Evolutionary conservation across 2,113 vertebrate species (phyloP), one percentile per base, ranked within the genome.

Genomic region (Pandion haliaetus): DNA sequence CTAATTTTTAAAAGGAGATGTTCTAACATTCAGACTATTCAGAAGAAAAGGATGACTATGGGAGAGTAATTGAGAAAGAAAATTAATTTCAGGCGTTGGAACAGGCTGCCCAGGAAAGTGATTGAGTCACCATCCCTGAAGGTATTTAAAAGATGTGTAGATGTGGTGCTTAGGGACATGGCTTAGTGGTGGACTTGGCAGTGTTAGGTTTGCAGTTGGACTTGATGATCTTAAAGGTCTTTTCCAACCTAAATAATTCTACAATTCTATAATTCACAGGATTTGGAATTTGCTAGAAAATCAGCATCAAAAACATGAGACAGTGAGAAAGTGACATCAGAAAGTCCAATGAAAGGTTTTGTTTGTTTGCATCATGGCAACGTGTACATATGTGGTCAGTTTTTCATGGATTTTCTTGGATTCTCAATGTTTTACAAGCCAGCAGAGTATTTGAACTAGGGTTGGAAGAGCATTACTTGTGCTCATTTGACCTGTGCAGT

Each of bases 361-460:
- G 5, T 38, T 85, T 81, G 28, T 40, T 62, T 74, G 4, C 15
- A 40, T 65, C 21, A 24, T 31, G 25, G 40, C 17, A 67, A 52
- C 57, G 13, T 36, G 10, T 21, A 15, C 17, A 17, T n/a, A 36
- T 3, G 6, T 49, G 24, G 5, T 9, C 0, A 2, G 52, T 61
- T 70, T 58, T 23, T 10, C 21, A 20, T 20, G 6, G 10, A 47
- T 87, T 71, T 95, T 54, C 36, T 65, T 70, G 50, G 16, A 63
- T 74, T 90, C 18, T 78, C 31, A 32, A 5, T 58, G 25, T 74
- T 58, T 74, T 57, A 47, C 15, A 69, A 72, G n/a, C 10, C 28
- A 57, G 9, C 6, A 45, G 26, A 74, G 6, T 54, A 40, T 44
- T 71, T 85, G 8, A 70, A 34, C 7, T 54, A 58, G 24, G 6